Conservation (phyloP, 2,888 invertebrate species). For the Diploptera punctata region DNA sequence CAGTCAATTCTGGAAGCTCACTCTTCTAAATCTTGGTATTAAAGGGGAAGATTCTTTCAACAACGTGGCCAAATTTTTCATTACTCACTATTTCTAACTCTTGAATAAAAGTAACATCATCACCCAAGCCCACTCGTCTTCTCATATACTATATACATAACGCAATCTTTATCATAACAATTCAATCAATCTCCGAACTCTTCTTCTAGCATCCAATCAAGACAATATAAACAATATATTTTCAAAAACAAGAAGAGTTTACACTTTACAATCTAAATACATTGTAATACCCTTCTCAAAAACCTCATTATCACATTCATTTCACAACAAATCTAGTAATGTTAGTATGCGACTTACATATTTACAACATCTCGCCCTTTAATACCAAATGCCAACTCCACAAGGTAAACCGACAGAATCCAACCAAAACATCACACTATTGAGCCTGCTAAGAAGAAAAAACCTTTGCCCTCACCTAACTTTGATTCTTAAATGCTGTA, state of each 20-base stretch:
- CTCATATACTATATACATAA: constrained; percentile 40
- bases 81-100: constrained; percentile 41
- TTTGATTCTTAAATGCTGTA: constrained; percentile 57
- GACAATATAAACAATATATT: constrained; percentile 65
- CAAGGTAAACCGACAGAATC: constrained; percentile 42
- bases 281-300: constrained; percentile 42
- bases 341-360: constrained; percentile 38
- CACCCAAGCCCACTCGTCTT: constrained; percentile 35
- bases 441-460: constrained; percentile 43
- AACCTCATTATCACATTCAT: constrained; percentile 44
- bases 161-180: constrained; percentile 32
- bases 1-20: constrained; percentile 56
- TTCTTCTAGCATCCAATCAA: constrained; percentile 47
- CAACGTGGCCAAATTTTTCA: constrained; percentile 40
- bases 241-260: constrained; percentile 40
- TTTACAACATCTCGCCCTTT: constrained; percentile 52
- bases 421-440: constrained; percentile 44
- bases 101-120: constrained; percentile 42
- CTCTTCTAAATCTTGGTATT: constrained; percentile 49
- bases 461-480: constrained; percentile 45
- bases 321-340: constrained; percentile 40
- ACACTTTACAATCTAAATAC: constrained; percentile 41
- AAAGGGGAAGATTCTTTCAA: constrained; percentile 44
- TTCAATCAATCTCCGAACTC: constrained; percentile 11
- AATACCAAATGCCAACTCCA: constrained; percentile 53